Base-by-base conservation (phyloP, 2,888 invertebrate species). In the Nemotelus nigrinus region DNA sequence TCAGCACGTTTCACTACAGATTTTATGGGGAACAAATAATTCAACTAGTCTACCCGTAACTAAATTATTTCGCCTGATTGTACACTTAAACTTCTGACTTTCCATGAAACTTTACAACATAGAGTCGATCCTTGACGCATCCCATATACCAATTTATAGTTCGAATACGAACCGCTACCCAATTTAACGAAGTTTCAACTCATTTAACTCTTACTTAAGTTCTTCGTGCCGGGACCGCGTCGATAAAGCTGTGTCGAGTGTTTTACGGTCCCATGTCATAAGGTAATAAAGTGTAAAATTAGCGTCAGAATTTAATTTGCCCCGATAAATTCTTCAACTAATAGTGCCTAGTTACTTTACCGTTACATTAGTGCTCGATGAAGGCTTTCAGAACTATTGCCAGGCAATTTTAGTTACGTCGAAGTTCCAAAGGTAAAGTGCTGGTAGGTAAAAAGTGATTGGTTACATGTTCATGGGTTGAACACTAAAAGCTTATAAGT, bases 241-340 rank as follows among this genome's bases (percentile, higher is more conserved):
- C 63, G 43, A 63, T 63, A 39, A 6, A 63, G 41, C 43, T 63
- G 25, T 25, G 63, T 25, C 25, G 43, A 63, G 63, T 7, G n/a
- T 65, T 45, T 65, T 25, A 25, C 45, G 70, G 48, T 70, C 53
- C 70, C 70, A 70, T 55, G 70, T 70, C 70, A 70, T 53, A 50
- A 70, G 70, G 53, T 70, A 70, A 70, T 70, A 70, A 70, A 70
- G 53, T 70, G 70, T 53, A 70, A 70, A 70, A 70, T 70, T 70
- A 70, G 70, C 70, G 70, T 3, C 55, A 70, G 55, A 70, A 70
- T 70, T 70, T 55, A 70, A 70, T 70, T 70, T 70, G 7, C 41
- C 55, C 45, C 55, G 43, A 41, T 53, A 70, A 63, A 43, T 57
- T 57, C 5, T 3, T 57, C 5, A 3, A 4, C 3, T 3, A 10